Evolutionary conservation across 2,888 invertebrate species (phyloP).

Genomic region (Aphidius colemani): DNA sequence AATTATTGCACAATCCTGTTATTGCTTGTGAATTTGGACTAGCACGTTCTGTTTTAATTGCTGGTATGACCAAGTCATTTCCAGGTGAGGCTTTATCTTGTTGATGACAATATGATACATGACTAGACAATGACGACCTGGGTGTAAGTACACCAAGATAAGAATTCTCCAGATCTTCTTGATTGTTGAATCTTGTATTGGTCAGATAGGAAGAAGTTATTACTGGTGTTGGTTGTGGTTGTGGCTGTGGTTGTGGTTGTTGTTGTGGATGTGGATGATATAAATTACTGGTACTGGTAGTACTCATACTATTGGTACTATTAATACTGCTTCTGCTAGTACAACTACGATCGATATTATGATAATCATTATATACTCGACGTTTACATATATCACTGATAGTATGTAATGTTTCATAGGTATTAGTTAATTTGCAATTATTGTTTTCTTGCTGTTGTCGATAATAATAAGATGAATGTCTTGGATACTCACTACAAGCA

Average conservation of each 20-base stretch:
- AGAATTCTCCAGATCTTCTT: background rate
- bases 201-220: background rate
- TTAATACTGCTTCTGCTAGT: slow-evolving; percentile 6
- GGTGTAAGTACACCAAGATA: slow-evolving; percentile 24
- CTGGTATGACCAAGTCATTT: slow-evolving; percentile 47
- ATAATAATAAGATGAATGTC: slow-evolving; percentile 26
- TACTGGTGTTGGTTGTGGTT: slow-evolving; percentile 19
- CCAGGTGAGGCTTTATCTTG: slow-evolving; percentile 36
- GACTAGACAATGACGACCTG: slow-evolving; percentile 26
- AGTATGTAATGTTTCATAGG: no score
- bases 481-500: slow-evolving; percentile 37
- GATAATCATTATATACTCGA: slow-evolving; percentile 20
- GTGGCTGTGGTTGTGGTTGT: no score
- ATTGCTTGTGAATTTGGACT: slow-evolving; percentile 52
- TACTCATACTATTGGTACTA: background rate
- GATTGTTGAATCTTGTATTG: background rate
- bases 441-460: slow-evolving; percentile 27
- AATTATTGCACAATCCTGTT: slow-evolving; percentile 53
- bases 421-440: no score
- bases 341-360: slow-evolving; percentile 7
- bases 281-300: background rate
- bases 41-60: slow-evolving; percentile 53
- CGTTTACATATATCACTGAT: slow-evolving; percentile 20
- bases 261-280: slow-evolving; percentile 9
- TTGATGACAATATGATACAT: slow-evolving; percentile 9